Conservation (phyloP, 1,140 invertebrate genomes). For the Zaprionus capensis region DNA sequence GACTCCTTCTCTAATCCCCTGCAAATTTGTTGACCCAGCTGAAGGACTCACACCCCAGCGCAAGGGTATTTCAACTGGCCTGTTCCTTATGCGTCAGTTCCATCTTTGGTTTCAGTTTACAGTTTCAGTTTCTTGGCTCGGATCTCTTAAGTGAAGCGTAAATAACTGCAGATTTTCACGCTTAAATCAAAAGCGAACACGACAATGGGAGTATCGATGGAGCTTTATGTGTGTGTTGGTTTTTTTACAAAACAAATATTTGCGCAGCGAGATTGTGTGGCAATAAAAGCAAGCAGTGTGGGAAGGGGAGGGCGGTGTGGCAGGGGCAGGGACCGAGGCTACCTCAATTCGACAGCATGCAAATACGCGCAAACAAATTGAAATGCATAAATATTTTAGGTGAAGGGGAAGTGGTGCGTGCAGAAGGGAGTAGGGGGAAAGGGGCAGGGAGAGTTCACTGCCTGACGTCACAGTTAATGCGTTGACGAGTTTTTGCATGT, state of each 20-base stretch:
- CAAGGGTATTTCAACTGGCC: not conserved
- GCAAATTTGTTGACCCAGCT: not conserved
- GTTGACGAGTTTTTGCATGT: slow-evolving; percentile 53
- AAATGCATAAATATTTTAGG: slow-evolving; percentile 61
- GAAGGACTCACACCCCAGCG: not conserved
- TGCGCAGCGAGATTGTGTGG: slow-evolving; percentile 68
- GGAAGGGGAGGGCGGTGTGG: not conserved
- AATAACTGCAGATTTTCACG: slow-evolving; percentile 36
- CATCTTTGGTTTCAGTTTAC: not conserved
- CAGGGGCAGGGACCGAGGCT: not conserved
- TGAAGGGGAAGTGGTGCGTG: not conserved
- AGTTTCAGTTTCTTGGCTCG: slow-evolving; percentile 5
- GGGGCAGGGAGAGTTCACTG: not conserved
- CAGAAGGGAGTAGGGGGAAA: not conserved
- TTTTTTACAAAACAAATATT: slow-evolving; percentile 69
- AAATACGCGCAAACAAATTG: slow-evolving; percentile 53
- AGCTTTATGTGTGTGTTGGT: slow-evolving; percentile 14
- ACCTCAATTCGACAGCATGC: slow-evolving; percentile 26
- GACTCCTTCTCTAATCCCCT: not conserved
- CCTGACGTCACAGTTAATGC: slow-evolving; percentile 52
- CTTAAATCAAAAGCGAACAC: slow-evolving; percentile 28
- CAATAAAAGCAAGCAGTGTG: slow-evolving; percentile 28
- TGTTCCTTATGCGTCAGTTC: not conserved
- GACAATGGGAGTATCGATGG: slow-evolving; percentile 4
- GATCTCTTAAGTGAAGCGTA: slow-evolving; percentile 18